Evolutionary conservation across 2,888 invertebrate species (phyloP), one percentile per base, ranked within the genome.

Genomic region (Eledone cirrhosa): DNA sequence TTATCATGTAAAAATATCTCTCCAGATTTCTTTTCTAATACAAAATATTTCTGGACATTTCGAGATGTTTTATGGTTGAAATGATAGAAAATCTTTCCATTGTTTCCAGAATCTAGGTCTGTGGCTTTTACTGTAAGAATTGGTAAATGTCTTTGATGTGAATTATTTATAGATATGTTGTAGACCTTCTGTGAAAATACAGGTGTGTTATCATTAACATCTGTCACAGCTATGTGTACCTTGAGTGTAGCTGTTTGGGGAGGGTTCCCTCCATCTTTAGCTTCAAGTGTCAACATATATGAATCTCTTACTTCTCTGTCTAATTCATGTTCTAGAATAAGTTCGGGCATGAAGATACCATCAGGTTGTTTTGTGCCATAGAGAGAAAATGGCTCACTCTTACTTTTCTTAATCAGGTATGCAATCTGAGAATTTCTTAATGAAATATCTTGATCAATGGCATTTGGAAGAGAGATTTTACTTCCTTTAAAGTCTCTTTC

Each of bases 311-410:
- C 8, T 41, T 72, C 72, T 72, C 72, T 72, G n/a, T 72, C 72
- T 33, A 72, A 33, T 41, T 13, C 31, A n/a, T 72, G 31, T 33
- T 72, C 72, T 19, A 72, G 22, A n/a, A 11, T 72, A 4, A 72
- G 22, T 22, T 5, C 33, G 3, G 41, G 4, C 1, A 27, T 33
- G 22, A 41, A 72, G n/a, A 13, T 22, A n/a, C 72, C 72, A 13
- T 72, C 72, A 41, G n/a, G 11, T 22, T 14, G 2, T 19, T 31
- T 31, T 13, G 19, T 8, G 31, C 29, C 8, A 22, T 13, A n/a
- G 22, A 72, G 41, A n/a, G 72, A n/a, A 72, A 72, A 72, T 33
- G 72, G 72, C 31, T 72, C 72, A 31, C 41, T 72, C 8, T 72
- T 72, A 22, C 11, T 22, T 24, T 72, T 41, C 24, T 72, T 72